Percentiles rank a stretch among this genome's conserved stretches.
Conservation (phyloP, 2,888 invertebrate species). For the Cerastis rubricosa region DNA sequence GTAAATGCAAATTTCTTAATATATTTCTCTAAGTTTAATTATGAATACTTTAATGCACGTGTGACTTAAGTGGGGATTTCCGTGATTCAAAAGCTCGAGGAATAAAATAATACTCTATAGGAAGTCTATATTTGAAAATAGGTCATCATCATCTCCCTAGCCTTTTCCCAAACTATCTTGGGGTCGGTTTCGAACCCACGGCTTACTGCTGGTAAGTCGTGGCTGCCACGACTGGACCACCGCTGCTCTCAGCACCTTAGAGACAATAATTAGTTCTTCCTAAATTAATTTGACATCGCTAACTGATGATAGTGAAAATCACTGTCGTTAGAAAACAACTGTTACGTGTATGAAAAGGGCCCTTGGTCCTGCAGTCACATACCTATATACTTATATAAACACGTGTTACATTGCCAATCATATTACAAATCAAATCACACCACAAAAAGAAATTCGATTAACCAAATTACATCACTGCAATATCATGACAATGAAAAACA, state of each 20-base stretch:
- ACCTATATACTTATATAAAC: background rate
- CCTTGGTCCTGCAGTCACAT: background rate
- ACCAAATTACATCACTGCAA: constrained; percentile 33
- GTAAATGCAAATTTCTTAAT: background rate
- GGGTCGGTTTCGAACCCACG: no score
- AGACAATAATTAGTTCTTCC: no score
- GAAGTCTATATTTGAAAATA: background rate
- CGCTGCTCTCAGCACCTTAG: no score
- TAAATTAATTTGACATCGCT: no score
- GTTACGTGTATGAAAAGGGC: background rate
- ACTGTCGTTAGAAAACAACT: background rate
- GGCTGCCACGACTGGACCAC: no score
- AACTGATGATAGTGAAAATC: background rate
- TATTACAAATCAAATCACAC: constrained; percentile 19
- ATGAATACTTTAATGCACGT: background rate
- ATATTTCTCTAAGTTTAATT: background rate
- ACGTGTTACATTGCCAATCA: background rate
- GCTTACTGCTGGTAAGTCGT: no score
- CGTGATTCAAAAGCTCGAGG: constrained; percentile 20
- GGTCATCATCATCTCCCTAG: no score
- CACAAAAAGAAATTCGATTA: constrained; percentile 22
- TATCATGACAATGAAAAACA: constrained; percentile 33
- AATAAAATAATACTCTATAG: background rate
- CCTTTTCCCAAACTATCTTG: no score
- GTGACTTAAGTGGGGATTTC: constrained; percentile 6